Evolutionary conservation across 1,140 invertebrate genomes (phyloP).

Genomic region (Brachionus paranguensis): DNA sequence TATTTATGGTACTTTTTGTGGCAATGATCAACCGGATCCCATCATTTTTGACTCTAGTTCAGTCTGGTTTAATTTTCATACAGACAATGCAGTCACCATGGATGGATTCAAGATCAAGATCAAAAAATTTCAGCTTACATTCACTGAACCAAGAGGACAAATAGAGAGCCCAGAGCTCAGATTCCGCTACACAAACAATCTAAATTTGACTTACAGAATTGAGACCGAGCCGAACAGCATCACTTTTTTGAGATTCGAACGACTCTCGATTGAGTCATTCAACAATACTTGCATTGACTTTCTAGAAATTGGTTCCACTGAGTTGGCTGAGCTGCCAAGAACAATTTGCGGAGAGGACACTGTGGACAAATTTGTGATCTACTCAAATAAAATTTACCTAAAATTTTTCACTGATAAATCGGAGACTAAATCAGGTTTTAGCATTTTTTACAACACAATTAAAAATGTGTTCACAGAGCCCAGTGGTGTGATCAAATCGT

Average conservation of each 20-base stretch:
- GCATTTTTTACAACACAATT: constrained; percentile 29
- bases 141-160: not conserved
- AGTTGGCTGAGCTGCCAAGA: not conserved
- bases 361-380: not conserved
- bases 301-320: constrained; percentile 7
- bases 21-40: not conserved
- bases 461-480: not conserved
- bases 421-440: not conserved
- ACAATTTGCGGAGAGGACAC: constrained; percentile 6
- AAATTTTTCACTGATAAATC: constrained; percentile 24
- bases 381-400: constrained; percentile 29
- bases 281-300: constrained; percentile 22
- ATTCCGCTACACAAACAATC: constrained; percentile 11
- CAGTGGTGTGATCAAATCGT: not conserved
- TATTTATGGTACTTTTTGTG: not conserved
- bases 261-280: constrained; percentile 6
- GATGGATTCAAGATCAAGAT: constrained; percentile 22
- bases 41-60: not conserved
- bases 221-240: not conserved
- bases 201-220: constrained; percentile 33
- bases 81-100: not conserved
- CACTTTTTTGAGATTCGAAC: constrained; percentile 24
- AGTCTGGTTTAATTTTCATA: constrained; percentile 32
- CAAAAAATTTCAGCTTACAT: not conserved
- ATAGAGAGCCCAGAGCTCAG: not conserved